Conservation (phyloP, 2,113 vertebrate genomes). For the Zosterops lateralis region DNA sequence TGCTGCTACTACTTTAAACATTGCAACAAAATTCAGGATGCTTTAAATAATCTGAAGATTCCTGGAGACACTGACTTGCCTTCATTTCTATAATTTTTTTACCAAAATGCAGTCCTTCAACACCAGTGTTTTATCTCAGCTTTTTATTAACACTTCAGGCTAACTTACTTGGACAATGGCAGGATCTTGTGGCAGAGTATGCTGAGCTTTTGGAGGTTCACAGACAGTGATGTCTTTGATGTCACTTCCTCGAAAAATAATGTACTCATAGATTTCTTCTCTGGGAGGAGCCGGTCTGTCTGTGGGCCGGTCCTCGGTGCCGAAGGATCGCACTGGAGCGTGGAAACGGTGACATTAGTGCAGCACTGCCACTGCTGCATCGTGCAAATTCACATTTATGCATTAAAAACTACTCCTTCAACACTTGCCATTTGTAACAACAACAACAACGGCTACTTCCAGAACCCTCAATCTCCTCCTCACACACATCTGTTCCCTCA, state of each 20-base stretch:
- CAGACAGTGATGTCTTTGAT: slow-evolving; percentile 94
- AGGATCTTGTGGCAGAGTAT: slow-evolving; percentile 89
- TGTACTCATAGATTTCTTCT: slow-evolving; percentile 96
- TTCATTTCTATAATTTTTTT: neutral
- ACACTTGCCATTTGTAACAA: neutral
- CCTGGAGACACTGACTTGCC: neutral
- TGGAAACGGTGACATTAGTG: neutral
- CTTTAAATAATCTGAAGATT: neutral
- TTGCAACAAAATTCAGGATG: neutral
- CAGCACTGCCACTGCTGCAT: neutral
- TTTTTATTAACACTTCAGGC: neutral
- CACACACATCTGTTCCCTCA: neutral
- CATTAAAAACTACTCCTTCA: neutral
- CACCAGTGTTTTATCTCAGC: neutral
- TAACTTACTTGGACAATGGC: slow-evolving; percentile 90
- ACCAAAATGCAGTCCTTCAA: neutral
- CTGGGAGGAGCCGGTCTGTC: slow-evolving; percentile 88
- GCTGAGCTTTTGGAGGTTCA: slow-evolving; percentile 88
- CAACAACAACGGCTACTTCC: neutral
- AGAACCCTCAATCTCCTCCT: neutral
- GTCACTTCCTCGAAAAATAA: slow-evolving; percentile 95
- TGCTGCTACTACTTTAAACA: slow-evolving; percentile 3
- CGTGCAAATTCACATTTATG: neutral
- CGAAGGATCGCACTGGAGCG: slow-evolving; percentile 87
- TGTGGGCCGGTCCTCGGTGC: slow-evolving; percentile 92